A percentile compares a stretch with the other conserved stretches of the same genome.
Evolutionary conservation across 1,140 invertebrate genomes (phyloP).

Genomic region (Drosophila arawakana): DNA sequence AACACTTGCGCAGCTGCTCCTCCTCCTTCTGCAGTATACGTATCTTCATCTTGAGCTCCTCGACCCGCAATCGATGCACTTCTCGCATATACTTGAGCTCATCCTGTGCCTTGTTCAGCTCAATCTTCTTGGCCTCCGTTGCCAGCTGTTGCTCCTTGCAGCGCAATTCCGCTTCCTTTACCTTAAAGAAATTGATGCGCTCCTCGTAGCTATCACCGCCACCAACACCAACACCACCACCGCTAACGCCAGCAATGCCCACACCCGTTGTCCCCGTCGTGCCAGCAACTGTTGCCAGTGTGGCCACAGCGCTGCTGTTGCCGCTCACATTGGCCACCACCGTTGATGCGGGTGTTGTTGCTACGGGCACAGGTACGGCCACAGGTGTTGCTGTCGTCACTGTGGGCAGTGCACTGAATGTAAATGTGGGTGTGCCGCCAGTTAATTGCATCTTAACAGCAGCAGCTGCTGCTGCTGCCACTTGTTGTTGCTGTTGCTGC

Average conservation of each 20-base stretch:
- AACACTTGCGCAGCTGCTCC: constrained; percentile 69
- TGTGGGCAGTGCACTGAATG: constrained; percentile 76
- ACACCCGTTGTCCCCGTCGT: constrained; percentile 15
- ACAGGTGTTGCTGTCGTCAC: constrained; percentile 49
- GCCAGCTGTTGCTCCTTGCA: constrained; percentile 80
- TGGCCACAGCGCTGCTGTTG: background rate
- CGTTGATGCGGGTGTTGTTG: constrained; percentile 30
- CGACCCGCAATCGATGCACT: constrained; percentile 74
- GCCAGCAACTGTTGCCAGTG: constrained; percentile 3
- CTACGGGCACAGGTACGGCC: constrained; percentile 20
- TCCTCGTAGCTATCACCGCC: constrained; percentile 74
- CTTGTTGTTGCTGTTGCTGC: constrained; percentile 59
- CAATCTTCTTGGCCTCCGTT: constrained; percentile 76
- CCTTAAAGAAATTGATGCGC: constrained; percentile 76
- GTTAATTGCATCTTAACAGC: constrained; percentile 71
- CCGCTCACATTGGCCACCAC: constrained; percentile 19
- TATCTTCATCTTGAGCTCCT: constrained; percentile 83
- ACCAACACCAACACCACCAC: background rate
- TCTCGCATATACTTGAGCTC: constrained; percentile 80
- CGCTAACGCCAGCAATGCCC: constrained; percentile 30
- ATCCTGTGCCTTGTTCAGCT: constrained; percentile 75
- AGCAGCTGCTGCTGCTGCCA: constrained; percentile 55
- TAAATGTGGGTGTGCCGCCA: constrained; percentile 77
- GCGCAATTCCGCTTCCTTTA: constrained; percentile 78
- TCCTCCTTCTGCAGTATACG: constrained; percentile 82